Evolutionary conservation across 2,888 invertebrate species (phyloP), one percentile per base, ranked within the genome.

Genomic region (Ischnus inquisitorius): DNA sequence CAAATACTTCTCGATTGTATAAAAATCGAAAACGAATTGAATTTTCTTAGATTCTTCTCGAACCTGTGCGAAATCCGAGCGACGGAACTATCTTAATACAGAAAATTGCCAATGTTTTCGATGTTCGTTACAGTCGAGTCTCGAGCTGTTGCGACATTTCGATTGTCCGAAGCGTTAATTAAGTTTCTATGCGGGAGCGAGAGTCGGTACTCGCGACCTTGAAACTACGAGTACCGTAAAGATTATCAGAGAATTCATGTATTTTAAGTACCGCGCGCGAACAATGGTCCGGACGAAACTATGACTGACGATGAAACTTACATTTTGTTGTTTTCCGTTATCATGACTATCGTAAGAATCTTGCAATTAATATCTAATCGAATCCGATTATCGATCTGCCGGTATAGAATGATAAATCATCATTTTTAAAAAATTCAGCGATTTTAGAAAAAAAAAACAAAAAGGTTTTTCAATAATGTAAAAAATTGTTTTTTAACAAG

Each of bases 141-240:
- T 54, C 71, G 57, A 16, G 19, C 51, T 39, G 19, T 81, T 75
- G 79, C 41, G 75, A 81, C 65, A 81, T 76, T 65, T 34, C 65
- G 41, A 76, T 76, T 71, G 54, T 69, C 69, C 34, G 8, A 19
- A 65, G 54, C 19, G 22, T 57, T 65, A 79, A 79, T 64, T 65
- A 43, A 69, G 75, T 16, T 28, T 39, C 77, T 25, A 25, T 64
- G 62, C 68, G 69, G 76, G 69, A 16, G 19, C 43, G 76, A 68
- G 68, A 51, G 16, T 34, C 74, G 16, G 14, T 19, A 16, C n/a
- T 10, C 1, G 19, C 51, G 68, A 48, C 74, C 68, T 79, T 79
- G 65, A 22, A 22, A 39, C 48, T 16, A 16, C 67, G 34, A 28
- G 10, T 22, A 54, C 54, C 1, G 54, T 12, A 19, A 22, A 12